These are phyloP conservation scores for Bostrychus sinensis DNA, from an alignment of 2,113 vertebrate genomes.

Conservation along the genomic window DNA sequence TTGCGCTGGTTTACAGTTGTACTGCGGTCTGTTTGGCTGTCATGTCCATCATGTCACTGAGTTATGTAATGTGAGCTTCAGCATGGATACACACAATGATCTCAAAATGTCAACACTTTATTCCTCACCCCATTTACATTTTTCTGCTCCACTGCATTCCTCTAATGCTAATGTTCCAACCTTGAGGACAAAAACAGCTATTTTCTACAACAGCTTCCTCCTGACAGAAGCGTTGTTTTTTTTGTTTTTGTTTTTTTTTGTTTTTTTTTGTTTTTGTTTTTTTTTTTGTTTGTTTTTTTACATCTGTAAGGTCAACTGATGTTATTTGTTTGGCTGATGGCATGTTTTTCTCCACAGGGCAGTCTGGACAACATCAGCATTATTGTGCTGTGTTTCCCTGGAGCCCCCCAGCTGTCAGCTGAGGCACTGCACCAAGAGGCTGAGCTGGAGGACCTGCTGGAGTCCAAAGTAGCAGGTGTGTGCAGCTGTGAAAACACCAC, in stretches of 20 bases:
- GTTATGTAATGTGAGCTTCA: conserved; percentile 64
- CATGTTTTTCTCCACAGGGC: conserved; percentile 71
- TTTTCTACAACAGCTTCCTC: conserved; percentile 20
- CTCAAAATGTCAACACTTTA: conserved; percentile 71
- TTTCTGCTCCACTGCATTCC: conserved; percentile 28
- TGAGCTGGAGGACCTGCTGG: conserved; percentile 78
- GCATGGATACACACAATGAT: conserved; percentile 53
- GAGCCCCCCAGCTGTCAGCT: conserved; percentile 80
- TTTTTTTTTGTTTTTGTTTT: too few species aligned
- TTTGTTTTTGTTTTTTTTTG: background rate
- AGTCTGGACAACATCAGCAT: conserved; percentile 88
- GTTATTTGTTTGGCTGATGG: conserved; percentile 22
- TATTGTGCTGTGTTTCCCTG: conserved; percentile 83
- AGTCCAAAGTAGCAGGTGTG: conserved; percentile 81
- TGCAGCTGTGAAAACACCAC: background rate
- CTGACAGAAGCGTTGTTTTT: conserved; percentile 9
- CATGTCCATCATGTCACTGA: conserved; percentile 31
- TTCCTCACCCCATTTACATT: conserved; percentile 33
- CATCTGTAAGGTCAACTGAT: conserved; percentile 31
- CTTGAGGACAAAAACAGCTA: conserved; percentile 18
- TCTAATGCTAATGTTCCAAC: conserved; percentile 18
- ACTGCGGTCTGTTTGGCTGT: conserved; percentile 30
- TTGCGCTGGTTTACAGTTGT: conserved; percentile 5
- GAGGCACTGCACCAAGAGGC: conserved; percentile 81
- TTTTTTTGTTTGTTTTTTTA: too few species aligned